phyloP scores from a whole-genome alignment of 1,140 invertebrate genomes.

The Andrena cerasifolii region DNA sequence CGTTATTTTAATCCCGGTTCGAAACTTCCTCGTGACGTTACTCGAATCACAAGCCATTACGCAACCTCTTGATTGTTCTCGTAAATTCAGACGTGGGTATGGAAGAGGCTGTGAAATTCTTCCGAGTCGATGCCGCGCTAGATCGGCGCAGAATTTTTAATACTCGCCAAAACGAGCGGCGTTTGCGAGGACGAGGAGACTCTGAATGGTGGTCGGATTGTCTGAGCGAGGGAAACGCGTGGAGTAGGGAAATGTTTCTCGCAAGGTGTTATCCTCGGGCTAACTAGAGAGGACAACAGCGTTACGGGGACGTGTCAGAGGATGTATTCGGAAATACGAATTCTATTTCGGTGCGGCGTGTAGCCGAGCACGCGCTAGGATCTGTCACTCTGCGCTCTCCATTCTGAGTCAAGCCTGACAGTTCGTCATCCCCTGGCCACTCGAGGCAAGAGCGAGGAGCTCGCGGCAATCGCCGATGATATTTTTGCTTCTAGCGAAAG shows the following conservation, averaged over 20 bases:
- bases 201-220: no score
- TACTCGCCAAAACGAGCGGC: no score
- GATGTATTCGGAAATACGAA: conserved; percentile 57
- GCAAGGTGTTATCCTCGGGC: not conserved
- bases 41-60: not conserved
- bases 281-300: not conserved
- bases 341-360: conserved; percentile 78
- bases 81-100: no score
- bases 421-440: conserved; percentile 78
- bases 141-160: no score
- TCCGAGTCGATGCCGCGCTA: no score
- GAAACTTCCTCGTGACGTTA: not conserved
- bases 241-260: not conserved
- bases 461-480: conserved; percentile 55
- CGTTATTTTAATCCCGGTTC: conserved; percentile 9
- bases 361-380: conserved; percentile 74
- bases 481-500: conserved; percentile 62
- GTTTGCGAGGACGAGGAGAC: no score
- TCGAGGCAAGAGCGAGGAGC: conserved; percentile 73
- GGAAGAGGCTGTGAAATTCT: no score
- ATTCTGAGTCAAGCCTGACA: conserved; percentile 73
- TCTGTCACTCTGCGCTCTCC: conserved; percentile 76
- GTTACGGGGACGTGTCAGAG: not conserved
- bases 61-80: no score
- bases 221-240: no score